Evolutionary conservation across 2,888 invertebrate genomes (phyloP).

Genomic region (Cosmopolites sordidus): DNA sequence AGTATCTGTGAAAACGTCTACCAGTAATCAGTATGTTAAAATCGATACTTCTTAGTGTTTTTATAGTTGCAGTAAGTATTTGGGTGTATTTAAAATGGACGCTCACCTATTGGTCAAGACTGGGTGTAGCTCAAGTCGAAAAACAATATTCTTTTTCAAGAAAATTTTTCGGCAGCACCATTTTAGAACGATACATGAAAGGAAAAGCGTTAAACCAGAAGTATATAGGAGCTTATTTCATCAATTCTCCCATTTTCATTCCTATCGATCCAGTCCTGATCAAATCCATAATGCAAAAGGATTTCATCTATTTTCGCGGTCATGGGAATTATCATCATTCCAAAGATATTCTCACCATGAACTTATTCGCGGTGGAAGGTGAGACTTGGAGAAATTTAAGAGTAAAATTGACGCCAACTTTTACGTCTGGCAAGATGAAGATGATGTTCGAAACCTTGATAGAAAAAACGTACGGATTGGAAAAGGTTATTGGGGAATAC

Average conservation of each 20-base stretch:
- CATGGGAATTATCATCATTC: slow-evolving; percentile 39
- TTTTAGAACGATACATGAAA: slow-evolving; percentile 12
- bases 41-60: too few species aligned
- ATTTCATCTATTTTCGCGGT: slow-evolving; percentile 41
- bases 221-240: slow-evolving; percentile 38
- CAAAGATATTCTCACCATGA: slow-evolving; percentile 38
- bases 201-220: slow-evolving; percentile 20
- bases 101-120: slow-evolving; percentile 17
- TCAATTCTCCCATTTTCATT: slow-evolving; percentile 44
- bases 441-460: slow-evolving; percentile 30
- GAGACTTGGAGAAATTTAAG: slow-evolving; percentile 42
- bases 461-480: slow-evolving; percentile 5
- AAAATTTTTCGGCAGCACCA: background rate
- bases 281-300: slow-evolving; percentile 40
- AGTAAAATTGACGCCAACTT: slow-evolving; percentile 21
- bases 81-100: slow-evolving; percentile 15
- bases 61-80: background rate
- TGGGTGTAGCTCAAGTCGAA: slow-evolving; percentile 14
- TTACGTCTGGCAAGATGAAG: slow-evolving; percentile 13
- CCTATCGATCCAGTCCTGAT: slow-evolving; percentile 41
- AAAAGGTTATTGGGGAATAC: background rate
- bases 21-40: too few species aligned
- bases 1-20: too few species aligned
- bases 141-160: slow-evolving; percentile 10
- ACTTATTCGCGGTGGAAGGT: slow-evolving; percentile 41